Percentiles rank a stretch among this genome's conserved stretches.
Evolutionary conservation across 2,888 invertebrate genomes (phyloP).

Genomic region (Ceriagrion tenellum): DNA sequence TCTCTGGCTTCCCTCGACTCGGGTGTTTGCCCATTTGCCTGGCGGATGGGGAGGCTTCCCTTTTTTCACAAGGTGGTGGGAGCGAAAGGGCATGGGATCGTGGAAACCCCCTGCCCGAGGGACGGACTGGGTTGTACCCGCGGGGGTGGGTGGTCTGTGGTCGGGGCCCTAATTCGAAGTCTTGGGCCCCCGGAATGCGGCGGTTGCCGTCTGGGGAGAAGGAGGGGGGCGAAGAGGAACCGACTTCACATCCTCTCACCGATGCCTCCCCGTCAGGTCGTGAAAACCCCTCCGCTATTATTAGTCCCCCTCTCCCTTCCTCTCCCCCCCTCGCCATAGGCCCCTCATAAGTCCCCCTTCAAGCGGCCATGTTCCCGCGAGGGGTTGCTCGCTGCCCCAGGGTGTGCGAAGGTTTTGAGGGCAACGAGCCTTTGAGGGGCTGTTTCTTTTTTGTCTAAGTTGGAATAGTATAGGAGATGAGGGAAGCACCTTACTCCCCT

Average conservation of each 20-base stretch:
- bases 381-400: not conserved
- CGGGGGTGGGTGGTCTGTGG: slow-evolving; percentile 44
- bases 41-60: not conserved
- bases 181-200: slow-evolving; percentile 46
- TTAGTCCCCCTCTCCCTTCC: slow-evolving; percentile 13
- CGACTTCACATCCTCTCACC: not conserved
- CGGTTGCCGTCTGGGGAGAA: not conserved
- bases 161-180: slow-evolving; percentile 7
- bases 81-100: not conserved
- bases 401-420: not conserved
- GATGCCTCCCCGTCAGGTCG: not conserved
- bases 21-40: not conserved
- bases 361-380: not conserved
- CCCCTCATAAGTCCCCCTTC: not conserved
- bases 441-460: slow-evolving; percentile 25
- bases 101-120: not conserved
- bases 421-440: not conserved
- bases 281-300: slow-evolving; percentile 41
- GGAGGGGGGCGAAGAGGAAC: not conserved
- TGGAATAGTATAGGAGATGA: not conserved
- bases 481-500: not conserved
- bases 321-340: not conserved
- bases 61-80: not conserved
- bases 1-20: not conserved
- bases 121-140: not conserved